A percentile compares a stretch with the other conserved stretches of the same genome.
These are phyloP conservation scores for Apodemia hepburni DNA, from an alignment of 2,888 invertebrate species.

Conservation along the genomic window DNA sequence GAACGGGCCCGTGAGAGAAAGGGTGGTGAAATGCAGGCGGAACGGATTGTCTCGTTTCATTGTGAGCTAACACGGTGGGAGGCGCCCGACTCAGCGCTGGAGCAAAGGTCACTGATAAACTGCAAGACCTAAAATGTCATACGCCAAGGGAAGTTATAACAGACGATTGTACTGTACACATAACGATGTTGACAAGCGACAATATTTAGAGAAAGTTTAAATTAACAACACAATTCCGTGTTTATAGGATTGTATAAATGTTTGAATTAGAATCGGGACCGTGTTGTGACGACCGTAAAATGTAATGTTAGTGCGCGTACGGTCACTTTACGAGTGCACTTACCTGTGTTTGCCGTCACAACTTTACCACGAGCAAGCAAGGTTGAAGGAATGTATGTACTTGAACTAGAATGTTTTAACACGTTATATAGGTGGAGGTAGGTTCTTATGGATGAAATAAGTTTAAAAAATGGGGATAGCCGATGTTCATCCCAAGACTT, in stretches of 20 bases:
- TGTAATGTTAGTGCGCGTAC: constrained; percentile 21
- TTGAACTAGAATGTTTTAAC: too few species aligned
- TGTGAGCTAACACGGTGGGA: constrained; percentile 46
- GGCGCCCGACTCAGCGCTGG: constrained; percentile 39
- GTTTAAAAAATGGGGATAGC: too few species aligned
- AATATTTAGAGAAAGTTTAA: constrained; percentile 52
- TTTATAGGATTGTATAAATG: constrained; percentile 23
- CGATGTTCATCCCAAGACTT: too few species aligned
- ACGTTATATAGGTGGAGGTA: too few species aligned
- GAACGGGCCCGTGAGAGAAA: constrained; percentile 55
- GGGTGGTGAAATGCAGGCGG: constrained; percentile 59
- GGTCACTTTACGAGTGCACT: constrained; percentile 15
- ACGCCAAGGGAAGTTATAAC: constrained; percentile 35
- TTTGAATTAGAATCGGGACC: constrained; percentile 31
- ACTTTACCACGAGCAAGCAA: neutral
- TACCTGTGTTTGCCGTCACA: neutral
- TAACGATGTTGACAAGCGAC: constrained; percentile 36
- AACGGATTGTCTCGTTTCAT: constrained; percentile 56
- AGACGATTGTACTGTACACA: constrained; percentile 39
- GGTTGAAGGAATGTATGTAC: neutral
- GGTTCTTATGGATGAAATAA: too few species aligned
- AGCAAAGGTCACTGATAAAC: constrained; percentile 47
- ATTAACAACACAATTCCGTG: constrained; percentile 35
- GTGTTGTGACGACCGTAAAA: constrained; percentile 22
- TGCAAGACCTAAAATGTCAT: constrained; percentile 42